Evolutionary conservation across 2,797 vertebrate genomes (phyloP), one percentile per base, ranked within the genome.

Genomic region (Cryptoprocta ferox): DNA sequence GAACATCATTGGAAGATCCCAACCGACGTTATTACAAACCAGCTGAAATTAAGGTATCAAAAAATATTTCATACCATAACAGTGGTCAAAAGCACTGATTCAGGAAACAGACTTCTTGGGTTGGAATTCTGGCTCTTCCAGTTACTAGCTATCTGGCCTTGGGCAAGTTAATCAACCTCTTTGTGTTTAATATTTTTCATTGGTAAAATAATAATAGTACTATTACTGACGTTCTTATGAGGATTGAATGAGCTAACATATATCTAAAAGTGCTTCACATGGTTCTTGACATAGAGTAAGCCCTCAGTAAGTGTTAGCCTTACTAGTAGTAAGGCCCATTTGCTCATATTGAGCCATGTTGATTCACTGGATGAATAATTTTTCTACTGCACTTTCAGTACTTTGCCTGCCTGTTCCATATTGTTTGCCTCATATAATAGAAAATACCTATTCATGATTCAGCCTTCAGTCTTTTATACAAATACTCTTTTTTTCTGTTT

Each of bases 31-130:
- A 99, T 93, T 99, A 99, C 97, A 99, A 99, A 97, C 99, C 99
- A 26, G 99, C 99, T 12, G 99, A 99, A 97, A 99, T 99, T 98
- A 99, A 99, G 99, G 99, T 99, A 95, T 39, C 96, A 88, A 50
- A 37, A 93, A 81, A 59, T 19, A 14, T n/a, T 35, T 42, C 30
- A 5, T 24, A 3, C 68, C n/a, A 28, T 73, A 35, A 82, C 37
- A 86, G n/a, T 50, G 13, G 12, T 66, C 3, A 16, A 35, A 78
- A 81, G 9, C n/a, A 48, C 18, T 1, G 3, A 78, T n/a, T 65
- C 21, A 82, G 30, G 35, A 94, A 88, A 11, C 39, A 37, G 5
- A 66, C 6, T 63, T 73, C 39, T 82, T 78, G 59, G 28, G 10
- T 92, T 91, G 78, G 61, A n/a, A 35, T 76, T 89, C 75, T 32